Evolutionary conservation across 2,888 invertebrate species (phyloP).

Genomic region (Maniola hyperantus): DNA sequence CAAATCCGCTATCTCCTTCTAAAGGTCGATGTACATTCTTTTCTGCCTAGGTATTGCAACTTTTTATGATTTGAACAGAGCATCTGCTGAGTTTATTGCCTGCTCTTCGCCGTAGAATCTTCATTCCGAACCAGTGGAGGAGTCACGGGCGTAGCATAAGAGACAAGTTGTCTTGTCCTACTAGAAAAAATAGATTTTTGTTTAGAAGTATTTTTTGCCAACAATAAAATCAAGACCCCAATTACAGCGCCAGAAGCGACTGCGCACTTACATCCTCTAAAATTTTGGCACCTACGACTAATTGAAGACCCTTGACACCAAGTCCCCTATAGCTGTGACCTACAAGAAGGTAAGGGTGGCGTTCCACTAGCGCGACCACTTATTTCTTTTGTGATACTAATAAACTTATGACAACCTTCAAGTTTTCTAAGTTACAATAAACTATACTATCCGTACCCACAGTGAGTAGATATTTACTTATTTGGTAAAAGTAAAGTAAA

Average conservation of each 20-base stretch:
- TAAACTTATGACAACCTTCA: background rate
- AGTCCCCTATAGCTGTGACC: slow-evolving; percentile 23
- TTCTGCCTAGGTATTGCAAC: too few relatives aligned
- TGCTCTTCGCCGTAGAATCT: too few relatives aligned
- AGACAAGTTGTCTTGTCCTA: too few relatives aligned
- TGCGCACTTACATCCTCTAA: slow-evolving; percentile 31
- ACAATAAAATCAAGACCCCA: slow-evolving; percentile 39
- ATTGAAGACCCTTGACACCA: slow-evolving; percentile 35
- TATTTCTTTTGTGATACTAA: background rate
- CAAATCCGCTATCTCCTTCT: too few relatives aligned
- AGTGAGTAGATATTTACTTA: too few relatives aligned
- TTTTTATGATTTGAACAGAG: too few relatives aligned
- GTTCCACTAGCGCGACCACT: background rate
- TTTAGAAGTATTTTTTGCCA: slow-evolving; percentile 25
- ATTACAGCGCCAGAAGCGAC: slow-evolving; percentile 29
- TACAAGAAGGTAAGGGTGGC: slow-evolving; percentile 12
- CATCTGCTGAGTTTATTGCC: too few relatives aligned
- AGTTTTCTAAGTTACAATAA: background rate
- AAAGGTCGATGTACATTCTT: too few relatives aligned
- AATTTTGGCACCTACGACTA: slow-evolving; percentile 39
- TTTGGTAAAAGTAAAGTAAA: too few relatives aligned
- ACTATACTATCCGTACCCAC: too few relatives aligned
- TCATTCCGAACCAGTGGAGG: too few relatives aligned
- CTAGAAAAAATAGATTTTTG: background rate
- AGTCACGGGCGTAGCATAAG: too few relatives aligned